These are phyloP conservation scores for Sminthopsis crassicaudata DNA, from an alignment of 2,113 vertebrate genomes.

Conservation along the genomic window DNA sequence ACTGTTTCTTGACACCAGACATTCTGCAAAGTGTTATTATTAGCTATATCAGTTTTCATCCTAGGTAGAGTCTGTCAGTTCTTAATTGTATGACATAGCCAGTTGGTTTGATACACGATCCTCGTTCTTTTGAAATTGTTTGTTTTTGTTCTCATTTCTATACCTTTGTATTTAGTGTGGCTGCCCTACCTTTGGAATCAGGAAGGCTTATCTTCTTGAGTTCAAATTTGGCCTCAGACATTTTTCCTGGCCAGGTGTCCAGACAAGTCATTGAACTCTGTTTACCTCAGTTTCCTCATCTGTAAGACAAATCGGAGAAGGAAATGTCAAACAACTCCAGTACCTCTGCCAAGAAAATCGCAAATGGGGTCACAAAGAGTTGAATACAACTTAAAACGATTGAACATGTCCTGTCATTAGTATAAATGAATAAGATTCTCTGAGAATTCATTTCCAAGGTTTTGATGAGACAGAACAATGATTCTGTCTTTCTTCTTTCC, in stretches of 20 bases:
- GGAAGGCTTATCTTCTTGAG: too few relatives aligned
- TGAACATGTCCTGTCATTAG: slow-evolving; percentile 1
- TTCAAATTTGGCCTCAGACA: not conserved
- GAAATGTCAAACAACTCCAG: not conserved
- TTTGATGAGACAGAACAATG: slow-evolving; percentile 50
- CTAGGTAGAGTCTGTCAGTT: slow-evolving; percentile 43
- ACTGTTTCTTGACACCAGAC: not conserved
- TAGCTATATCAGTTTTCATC: slow-evolving; percentile 66
- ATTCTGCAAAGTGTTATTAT: slow-evolving; percentile 46
- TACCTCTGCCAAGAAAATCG: not conserved
- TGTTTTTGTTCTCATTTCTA: slow-evolving; percentile 33
- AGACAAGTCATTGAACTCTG: not conserved
- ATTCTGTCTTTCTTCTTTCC: slow-evolving; percentile 32
- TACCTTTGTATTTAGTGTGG: slow-evolving; percentile 56
- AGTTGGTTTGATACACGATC: slow-evolving; percentile 50
- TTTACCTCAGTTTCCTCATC: not conserved
- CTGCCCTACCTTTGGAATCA: not conserved
- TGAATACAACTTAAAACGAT: not conserved
- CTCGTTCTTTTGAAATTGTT: slow-evolving; percentile 44
- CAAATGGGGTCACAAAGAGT: not conserved
- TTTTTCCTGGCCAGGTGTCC: not conserved
- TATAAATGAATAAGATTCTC: slow-evolving; percentile 54
- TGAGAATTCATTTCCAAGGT: slow-evolving; percentile 53
- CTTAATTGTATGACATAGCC: slow-evolving; percentile 68
- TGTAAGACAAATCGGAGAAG: not conserved